A percentile compares a stretch with the other conserved stretches of the same genome.
Evolutionary conservation across 2,888 invertebrate genomes (phyloP).

Genomic region (Lasiommata megera): DNA sequence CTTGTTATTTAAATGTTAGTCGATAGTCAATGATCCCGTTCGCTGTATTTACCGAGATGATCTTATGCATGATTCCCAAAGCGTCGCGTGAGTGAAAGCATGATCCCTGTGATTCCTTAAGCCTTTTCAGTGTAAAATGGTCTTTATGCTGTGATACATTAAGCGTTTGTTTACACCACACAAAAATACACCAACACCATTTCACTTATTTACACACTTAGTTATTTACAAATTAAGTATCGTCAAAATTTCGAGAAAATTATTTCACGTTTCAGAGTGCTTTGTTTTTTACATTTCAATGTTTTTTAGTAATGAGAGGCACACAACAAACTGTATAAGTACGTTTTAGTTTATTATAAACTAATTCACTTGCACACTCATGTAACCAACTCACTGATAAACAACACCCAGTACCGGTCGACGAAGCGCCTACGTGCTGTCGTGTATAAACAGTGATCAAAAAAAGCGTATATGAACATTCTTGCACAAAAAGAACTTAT

Average conservation of each 20-base stretch:
- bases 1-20: conserved; percentile 44
- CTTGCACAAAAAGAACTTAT: conserved; percentile 17
- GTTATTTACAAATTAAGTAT: conserved; percentile 31
- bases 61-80: conserved; percentile 35
- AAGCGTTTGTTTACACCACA: conserved; percentile 50
- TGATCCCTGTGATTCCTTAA: conserved; percentile 47
- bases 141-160: conserved; percentile 44
- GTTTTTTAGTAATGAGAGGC: conserved; percentile 16
- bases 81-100: conserved; percentile 45
- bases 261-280: conserved; percentile 25
- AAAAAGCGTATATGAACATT: conserved; percentile 32
- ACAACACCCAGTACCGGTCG: conserved; percentile 32
- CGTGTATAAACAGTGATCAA: conserved; percentile 47
- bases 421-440: conserved; percentile 46
- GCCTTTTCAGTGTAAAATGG: conserved; percentile 43
- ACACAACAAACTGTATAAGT: conserved; percentile 26
- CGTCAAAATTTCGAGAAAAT: conserved; percentile 3
- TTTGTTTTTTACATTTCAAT: conserved; percentile 20
- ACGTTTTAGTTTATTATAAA: conserved; percentile 25
- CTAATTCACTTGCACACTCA: conserved; percentile 23
- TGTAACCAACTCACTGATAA: conserved; percentile 20
- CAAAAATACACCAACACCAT: conserved; percentile 46
- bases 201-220: conserved; percentile 37
- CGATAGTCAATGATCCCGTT: conserved; percentile 29
- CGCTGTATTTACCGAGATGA: conserved; percentile 26